phyloP scores from a whole-genome alignment of 2,113 vertebrate genomes.

The Ginglymostoma cirratum region DNA sequence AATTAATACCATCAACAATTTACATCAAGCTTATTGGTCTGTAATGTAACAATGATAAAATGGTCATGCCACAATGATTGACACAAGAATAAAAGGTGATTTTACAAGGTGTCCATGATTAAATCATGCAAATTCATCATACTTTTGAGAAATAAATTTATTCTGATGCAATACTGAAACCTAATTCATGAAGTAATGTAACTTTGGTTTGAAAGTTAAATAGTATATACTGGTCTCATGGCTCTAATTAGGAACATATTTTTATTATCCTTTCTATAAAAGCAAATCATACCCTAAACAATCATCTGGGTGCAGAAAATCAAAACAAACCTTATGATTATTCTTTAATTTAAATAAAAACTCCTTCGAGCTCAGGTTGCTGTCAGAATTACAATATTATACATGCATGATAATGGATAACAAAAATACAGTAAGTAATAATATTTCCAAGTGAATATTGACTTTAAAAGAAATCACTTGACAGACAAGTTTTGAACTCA shows the following conservation, averaged over 20 bases:
- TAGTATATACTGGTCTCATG: neutral
- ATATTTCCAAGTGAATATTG: neutral
- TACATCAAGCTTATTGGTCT: neutral
- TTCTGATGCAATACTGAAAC: neutral
- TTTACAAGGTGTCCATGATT: neutral
- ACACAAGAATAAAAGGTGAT: neutral
- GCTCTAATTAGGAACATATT: slow-evolving; percentile 6
- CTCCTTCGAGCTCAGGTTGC: neutral
- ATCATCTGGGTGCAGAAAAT: neutral
- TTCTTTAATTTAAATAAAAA: slow-evolving; percentile 15
- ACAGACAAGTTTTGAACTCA: neutral
- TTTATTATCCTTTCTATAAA: neutral
- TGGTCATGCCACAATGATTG: neutral
- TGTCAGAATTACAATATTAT: neutral
- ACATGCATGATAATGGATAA: neutral
- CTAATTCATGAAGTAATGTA: slow-evolving; percentile 8
- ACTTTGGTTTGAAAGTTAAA: neutral
- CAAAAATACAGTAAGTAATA: neutral
- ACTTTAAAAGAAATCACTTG: slow-evolving; percentile 6
- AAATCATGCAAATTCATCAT: slow-evolving; percentile 4
- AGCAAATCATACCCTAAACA: neutral
- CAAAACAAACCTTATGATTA: slow-evolving; percentile 15
- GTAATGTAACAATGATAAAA: neutral
- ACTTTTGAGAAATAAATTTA: neutral
- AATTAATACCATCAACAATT: neutral